Base-by-base conservation (phyloP, 2,888 invertebrate species). In the Rutpela maculata region DNA sequence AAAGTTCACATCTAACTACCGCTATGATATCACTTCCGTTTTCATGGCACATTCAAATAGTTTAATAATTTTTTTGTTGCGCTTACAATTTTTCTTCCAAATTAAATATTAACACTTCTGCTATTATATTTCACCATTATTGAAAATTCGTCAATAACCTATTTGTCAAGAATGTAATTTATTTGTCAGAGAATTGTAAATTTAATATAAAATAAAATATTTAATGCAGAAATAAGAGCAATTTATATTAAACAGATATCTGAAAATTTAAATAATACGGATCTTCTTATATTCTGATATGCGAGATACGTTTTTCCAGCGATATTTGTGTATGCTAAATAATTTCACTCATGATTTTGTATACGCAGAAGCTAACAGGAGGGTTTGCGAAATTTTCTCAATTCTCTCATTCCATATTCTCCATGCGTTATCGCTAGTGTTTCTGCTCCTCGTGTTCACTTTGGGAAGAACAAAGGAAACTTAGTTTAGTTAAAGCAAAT, bases 291-390 rank as follows among this genome's bases (percentile, higher is more conserved):
- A n/a, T 57, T 9, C 57, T 57, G 57, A 17, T 57, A 12, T 9
- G 43, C 7, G 12, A 18, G 57, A 19, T 57, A 18, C 12, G 15
- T 19, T 17, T 57, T 57, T 57, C 17, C 57, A 57, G 57, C 10
- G 43, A 57, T 57, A 17, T 57, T 57, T 57, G 57, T 57, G 18
- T 57, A 57, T 57, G 57, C 19, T 57, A 57, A 57, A 57, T 57
- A 57, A 57, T 57, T 57, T 57, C 57, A 57, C 57, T 57, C 57
- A 57, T 57, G 57, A 57, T 57, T 57, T 19, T 57, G 57, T 57
- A 57, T 18, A 57, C 57, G 57, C 19, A 19, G 57, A 19, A 57
- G 57, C 57, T 10, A 43, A 9, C 43, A 57, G 57, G 57, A 57
- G 18, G 57, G 57, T 57, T 18, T 57, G 6, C 7, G 57, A 57